Base-by-base conservation (phyloP, 2,113 vertebrate species). In the Pygoscelis adeliae region DNA sequence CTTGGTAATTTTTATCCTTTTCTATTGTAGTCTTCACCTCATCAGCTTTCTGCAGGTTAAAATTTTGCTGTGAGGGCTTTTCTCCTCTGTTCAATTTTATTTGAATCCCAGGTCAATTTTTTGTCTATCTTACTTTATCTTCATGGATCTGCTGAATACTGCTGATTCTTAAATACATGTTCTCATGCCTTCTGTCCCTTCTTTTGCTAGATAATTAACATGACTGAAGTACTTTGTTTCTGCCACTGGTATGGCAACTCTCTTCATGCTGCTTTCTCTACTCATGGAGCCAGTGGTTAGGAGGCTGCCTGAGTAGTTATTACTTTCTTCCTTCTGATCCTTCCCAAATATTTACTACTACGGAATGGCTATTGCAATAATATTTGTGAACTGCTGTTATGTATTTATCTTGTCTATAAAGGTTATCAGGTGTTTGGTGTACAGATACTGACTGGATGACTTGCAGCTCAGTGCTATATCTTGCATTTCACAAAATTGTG, bases 151-250 rank as follows among this genome's bases (percentile, higher is more conserved):
- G 14, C 52, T 72, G 62, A 70, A 73, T 81, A 32, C 14, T 61
- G 11, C 21, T n/a, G 17, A 27, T 79, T 59, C 15, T 53, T 65
- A 72, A 47, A 46, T 65, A 38, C 2, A 1, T 0, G 0, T 74
- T 72, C 52, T 52, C 13, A 44, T 11, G 6, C 34, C 19, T 50
- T 89, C 44, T 69, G 13, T 42, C 22, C 30, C n/a, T 56, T 67
- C 25, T 79, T 79, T 82, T 65, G 21, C 40, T 61, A 1, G 20
- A 7, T 44, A 58, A 44, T 69, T 46, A 59, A 23, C 4, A 6
- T 23, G 53, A 20, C 40, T 38, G 10, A 65, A 86, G 32, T 69
- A 20, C 29, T 80, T 71, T 0, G 3, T 72, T 83, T 87, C 63
- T 58, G 42, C 36, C 12, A 13, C 25, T 52, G 47, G 20, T 47